These are phyloP conservation scores for Agelaius phoeniceus DNA, from an alignment of 2,113 vertebrate species.

Conservation along the genomic window DNA sequence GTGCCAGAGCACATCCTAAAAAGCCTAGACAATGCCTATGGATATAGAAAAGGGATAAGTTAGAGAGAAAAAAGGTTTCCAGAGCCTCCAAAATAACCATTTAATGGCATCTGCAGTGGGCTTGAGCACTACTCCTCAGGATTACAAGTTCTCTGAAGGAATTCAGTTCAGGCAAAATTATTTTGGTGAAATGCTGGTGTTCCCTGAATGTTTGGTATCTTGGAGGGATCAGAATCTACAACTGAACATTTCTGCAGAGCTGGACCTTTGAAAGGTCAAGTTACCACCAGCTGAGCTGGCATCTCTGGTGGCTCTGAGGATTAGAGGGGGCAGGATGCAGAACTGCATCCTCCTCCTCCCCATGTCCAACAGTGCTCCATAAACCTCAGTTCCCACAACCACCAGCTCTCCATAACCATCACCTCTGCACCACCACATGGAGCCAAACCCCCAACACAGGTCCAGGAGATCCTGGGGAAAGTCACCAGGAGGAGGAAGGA, in stretches of 20 bases:
- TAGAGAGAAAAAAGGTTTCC: not conserved
- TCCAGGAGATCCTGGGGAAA: not conserved
- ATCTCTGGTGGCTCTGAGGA: not conserved
- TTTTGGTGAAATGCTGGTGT: not conserved
- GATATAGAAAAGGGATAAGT: not conserved
- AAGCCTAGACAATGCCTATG: not conserved
- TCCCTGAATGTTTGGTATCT: not conserved
- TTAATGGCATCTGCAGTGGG: not conserved
- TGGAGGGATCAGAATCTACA: not conserved
- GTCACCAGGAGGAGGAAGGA: not conserved
- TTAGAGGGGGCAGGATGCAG: not conserved
- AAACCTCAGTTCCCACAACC: not conserved
- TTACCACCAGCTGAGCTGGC: not conserved
- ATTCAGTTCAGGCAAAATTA: not conserved
- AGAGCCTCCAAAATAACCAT: not conserved
- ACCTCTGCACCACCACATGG: not conserved
- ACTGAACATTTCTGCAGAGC: not conserved
- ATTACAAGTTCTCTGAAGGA: not conserved
- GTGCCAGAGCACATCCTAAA: not conserved
- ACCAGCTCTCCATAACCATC: not conserved
- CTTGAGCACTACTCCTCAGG: not conserved
- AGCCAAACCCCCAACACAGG: not conserved
- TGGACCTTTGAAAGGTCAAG: not conserved
- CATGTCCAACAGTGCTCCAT: fast-evolving
- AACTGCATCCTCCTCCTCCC: not conserved